Evolutionary conservation across 2,888 invertebrate genomes (phyloP).

Genomic region (Halocaridina rubra): DNA sequence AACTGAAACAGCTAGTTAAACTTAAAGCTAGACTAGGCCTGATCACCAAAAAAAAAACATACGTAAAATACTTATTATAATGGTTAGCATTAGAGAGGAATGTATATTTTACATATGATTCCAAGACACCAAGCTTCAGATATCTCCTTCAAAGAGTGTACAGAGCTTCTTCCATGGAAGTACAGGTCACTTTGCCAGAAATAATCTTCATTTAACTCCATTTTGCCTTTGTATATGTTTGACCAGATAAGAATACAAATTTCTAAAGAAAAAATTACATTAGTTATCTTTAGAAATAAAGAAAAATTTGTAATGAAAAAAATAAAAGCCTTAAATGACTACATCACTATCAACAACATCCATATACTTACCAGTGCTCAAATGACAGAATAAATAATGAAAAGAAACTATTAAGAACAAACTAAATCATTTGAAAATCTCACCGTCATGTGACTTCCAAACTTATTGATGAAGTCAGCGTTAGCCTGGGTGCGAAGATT

Average conservation of each 20-base stretch:
- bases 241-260: too few species aligned
- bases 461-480: conserved; percentile 36
- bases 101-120: too few species aligned
- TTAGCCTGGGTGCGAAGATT: conserved; percentile 31
- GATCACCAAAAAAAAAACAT: too few species aligned
- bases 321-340: neutral
- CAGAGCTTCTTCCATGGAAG: too few species aligned
- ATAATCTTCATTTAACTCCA: neutral
- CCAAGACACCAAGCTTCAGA: too few species aligned
- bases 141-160: too few species aligned
- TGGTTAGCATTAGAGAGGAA: too few species aligned
- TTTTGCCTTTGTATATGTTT: neutral
- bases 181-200: too few species aligned
- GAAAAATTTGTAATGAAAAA: neutral
- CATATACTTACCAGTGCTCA: neutral
- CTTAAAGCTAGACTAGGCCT: too few species aligned
- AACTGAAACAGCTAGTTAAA: too few species aligned
- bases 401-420: neutral
- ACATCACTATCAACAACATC: neutral
- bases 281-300: neutral
- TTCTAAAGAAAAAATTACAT: neutral
- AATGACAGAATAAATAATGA: neutral
- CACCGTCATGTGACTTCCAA: conserved; percentile 32
- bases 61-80: too few species aligned
- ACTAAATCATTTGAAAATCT: neutral